These are phyloP conservation scores for Cepphus grylle DNA, from an alignment of 2,113 vertebrate genomes.

Conservation along the genomic window DNA sequence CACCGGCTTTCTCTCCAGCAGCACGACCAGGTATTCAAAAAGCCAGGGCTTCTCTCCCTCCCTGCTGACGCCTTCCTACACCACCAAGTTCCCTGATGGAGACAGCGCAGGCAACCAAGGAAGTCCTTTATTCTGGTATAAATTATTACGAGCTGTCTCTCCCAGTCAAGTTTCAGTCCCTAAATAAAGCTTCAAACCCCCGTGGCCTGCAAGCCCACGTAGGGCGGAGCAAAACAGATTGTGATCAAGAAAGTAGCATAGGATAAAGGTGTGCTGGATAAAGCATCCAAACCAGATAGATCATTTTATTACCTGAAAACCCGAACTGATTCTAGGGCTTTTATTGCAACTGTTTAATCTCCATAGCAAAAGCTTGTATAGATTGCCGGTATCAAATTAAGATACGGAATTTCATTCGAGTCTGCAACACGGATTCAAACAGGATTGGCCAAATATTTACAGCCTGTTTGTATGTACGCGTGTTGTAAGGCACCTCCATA, in stretches of 20 bases:
- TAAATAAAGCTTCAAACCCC: neutral
- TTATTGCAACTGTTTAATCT: neutral
- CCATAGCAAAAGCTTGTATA: neutral
- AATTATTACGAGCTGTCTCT: neutral
- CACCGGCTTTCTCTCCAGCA: neutral
- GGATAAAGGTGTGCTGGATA: neutral
- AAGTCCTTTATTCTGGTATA: neutral
- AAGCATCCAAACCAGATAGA: neutral
- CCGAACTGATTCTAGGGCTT: neutral
- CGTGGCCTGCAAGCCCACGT: fast-evolving
- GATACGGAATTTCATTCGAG: neutral
- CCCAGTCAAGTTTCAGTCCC: neutral
- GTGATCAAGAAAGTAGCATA: neutral
- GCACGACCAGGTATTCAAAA: neutral
- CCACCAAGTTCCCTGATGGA: neutral
- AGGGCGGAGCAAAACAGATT: neutral
- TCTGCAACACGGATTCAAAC: neutral
- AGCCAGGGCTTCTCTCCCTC: neutral
- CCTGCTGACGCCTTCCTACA: neutral
- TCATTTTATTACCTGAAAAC: neutral
- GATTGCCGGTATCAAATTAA: neutral
- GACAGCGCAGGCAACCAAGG: neutral
- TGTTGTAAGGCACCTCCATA: neutral
- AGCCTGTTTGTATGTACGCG: neutral
- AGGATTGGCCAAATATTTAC: neutral